Evolutionary conservation across 2,113 vertebrate genomes (phyloP), one percentile per base, ranked within the genome.

Genomic region (Clinocottus analis): DNA sequence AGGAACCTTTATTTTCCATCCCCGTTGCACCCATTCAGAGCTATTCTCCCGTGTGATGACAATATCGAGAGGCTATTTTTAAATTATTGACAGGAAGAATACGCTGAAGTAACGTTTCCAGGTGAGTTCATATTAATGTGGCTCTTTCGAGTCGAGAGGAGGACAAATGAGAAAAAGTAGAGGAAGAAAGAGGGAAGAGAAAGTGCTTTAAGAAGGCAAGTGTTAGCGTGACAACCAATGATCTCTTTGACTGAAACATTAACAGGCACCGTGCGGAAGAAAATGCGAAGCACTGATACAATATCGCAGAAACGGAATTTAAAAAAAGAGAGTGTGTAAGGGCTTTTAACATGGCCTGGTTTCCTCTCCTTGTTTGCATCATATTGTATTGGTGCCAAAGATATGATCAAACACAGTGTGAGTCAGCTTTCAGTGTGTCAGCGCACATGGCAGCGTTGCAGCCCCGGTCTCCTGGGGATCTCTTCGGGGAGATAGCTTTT

Each of bases 261-360:
- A 47, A 47, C 19, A 53, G 66, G 3, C 73, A 37, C 17, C 7
- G 17, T 45, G 49, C 11, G 0, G 51, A 75, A 74, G 55, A 72
- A 82, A 72, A 65, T 2, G 14, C 75, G 58, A 68, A 77, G 73
- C 47, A 86, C 83, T 84, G 85, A 75, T 85, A 77, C 75, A 86
- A 66, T 31, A 79, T 62, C 82, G 77, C 77, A 64, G 29, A 69
- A 68, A 75, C 41, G 61, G 80, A 67, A 69, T 53, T 64, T 31
- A 75, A 65, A 59, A 56, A 43, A 45, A 33, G 66, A 75, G 49
- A 58, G 75, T 78, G 49, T 79, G 72, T 71, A 45, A 61, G 82
- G 58, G 80, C 64, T 91, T 74, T 83, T 71, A 84, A 78, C 59
- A 3, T 89, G 88, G 91, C 92, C 92, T 89, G 91, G 79, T 88